Evolutionary conservation across 2,113 vertebrate genomes (phyloP).

Genomic region (Burhinus bistriatus): DNA sequence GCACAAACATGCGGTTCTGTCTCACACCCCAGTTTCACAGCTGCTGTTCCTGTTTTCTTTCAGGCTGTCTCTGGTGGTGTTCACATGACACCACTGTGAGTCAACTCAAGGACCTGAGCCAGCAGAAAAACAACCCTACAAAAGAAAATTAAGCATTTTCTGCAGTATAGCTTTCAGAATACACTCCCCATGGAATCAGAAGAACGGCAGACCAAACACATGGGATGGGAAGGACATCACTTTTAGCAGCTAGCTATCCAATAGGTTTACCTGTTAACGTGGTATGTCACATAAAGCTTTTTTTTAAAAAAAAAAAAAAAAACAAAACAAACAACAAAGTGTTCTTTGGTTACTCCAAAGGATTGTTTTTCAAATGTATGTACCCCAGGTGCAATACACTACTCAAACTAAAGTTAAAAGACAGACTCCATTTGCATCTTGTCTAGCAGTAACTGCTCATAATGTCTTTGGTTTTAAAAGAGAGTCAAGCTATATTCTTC

Average conservation of each 20-base stretch:
- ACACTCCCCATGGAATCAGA: not conserved
- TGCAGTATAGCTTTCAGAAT: not conserved
- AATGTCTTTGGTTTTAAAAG: not conserved
- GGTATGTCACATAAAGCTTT: not conserved
- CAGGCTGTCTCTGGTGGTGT: not conserved
- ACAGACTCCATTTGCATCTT: not conserved
- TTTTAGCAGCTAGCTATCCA: not conserved
- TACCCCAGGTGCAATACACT: not conserved
- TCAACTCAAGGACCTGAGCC: not conserved
- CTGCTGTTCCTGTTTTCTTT: not conserved
- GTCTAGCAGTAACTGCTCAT: not conserved
- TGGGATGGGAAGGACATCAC: not conserved
- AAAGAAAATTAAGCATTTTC: not conserved
- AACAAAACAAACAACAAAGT: too few relatives aligned
- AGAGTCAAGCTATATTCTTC: not conserved
- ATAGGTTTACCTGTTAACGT: not conserved
- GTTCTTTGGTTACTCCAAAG: not conserved
- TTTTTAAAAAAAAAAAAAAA: not conserved
- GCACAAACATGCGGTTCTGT: not conserved
- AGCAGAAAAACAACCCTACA: not conserved
- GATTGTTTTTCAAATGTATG: not conserved
- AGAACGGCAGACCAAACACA: not conserved
- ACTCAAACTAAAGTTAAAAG: not conserved
- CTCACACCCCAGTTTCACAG: not conserved
- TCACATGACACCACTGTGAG: not conserved